Base-by-base conservation (phyloP, 2,113 vertebrate species). In the Spheniscus mendiculus region DNA sequence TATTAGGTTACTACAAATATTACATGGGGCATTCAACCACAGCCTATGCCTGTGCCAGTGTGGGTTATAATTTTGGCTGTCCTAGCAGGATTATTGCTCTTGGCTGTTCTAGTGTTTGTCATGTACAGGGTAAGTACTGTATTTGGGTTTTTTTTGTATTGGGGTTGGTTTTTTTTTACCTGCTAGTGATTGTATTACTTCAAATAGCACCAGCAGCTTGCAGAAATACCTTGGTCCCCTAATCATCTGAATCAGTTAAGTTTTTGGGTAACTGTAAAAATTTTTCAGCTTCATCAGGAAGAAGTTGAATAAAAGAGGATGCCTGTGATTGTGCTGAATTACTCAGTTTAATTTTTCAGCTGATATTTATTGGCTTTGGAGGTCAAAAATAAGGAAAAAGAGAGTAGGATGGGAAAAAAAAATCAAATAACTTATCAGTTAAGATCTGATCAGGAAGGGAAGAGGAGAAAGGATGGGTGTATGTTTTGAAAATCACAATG, bases 21-120 rank as follows among this genome's bases (percentile, higher is more conserved):
- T 97, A 97, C 99, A 15, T 99, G 99, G 99, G 98, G 99, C 82
- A 98, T 98, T 83, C 98, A 98, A 1, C 98, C 99, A 2, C 52
- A 91, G 7, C 94, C 98, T 40, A 98, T 98, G 95, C 98, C 99
- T 3, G 99, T 99, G 10, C 99, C 99, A 0, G 98, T 98, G 22
- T 99, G 99, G 99, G 99, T 99, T 62, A 99, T 99, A 89, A 99
- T 99, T 93, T 96, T 99, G 96, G 99, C 99, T 1, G 99, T 99
- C 12, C 97, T 99, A 23, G 99, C 99, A 9, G 99, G 99, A 14
- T 98, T 99, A 56, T 95, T 99, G 92, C 98, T 99, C 55, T 97
- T 99, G 96, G 99, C 99, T n/a, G 97, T 99, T 92, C 98, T 99
- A 36, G 99, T 99, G 36, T 99, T 99, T 94, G 98, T 99, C 87